Conservation (phyloP, 2,888 invertebrate species). For the Erebia ligea region DNA sequence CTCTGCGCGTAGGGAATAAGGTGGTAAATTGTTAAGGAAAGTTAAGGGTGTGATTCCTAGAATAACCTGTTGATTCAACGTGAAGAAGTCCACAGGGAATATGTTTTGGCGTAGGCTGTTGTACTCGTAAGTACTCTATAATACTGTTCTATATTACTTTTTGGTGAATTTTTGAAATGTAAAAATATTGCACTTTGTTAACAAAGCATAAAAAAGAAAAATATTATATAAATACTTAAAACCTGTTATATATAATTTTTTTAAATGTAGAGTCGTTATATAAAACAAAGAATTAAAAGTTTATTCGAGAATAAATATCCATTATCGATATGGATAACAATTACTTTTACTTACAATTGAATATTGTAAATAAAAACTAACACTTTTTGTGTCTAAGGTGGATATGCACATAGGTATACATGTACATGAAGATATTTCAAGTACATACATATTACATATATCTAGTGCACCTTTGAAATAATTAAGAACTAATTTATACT, state of each 20-base stretch:
- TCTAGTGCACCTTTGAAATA: no score
- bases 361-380: neutral
- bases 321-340: neutral
- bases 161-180: neutral
- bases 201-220: no score
- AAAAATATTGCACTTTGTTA: neutral
- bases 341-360: neutral
- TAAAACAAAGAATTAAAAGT: neutral
- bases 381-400: neutral
- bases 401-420: neutral
- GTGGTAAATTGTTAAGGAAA: constrained; percentile 62
- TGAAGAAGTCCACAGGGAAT: constrained; percentile 61
- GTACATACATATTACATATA: no score
- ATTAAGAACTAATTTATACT: neutral
- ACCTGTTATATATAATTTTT: neutral
- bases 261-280: neutral
- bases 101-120: constrained; percentile 73
- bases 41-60: constrained; percentile 65
- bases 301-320: neutral
- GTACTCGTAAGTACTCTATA: constrained; percentile 63
- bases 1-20: constrained; percentile 62
- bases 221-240: neutral
- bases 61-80: constrained; percentile 77
- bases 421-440: no score
- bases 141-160: neutral